phyloP scores from a whole-genome alignment of 2,888 invertebrate genomes.

The Nomada fabriciana region DNA sequence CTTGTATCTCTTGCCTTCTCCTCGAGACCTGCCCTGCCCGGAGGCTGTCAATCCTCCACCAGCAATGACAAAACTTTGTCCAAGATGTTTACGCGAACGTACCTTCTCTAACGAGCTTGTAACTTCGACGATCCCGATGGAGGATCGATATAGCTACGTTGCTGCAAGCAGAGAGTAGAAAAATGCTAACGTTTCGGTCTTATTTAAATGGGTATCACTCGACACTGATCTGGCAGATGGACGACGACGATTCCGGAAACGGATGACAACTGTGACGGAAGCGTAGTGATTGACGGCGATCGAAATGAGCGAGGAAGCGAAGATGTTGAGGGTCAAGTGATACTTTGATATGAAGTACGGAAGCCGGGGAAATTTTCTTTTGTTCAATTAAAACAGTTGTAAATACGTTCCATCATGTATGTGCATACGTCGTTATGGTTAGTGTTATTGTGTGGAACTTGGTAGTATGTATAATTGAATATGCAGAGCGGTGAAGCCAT shows the following conservation, averaged over 20 bases:
- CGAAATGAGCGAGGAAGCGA: not conserved
- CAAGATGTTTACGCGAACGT: constrained; percentile 55
- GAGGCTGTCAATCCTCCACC: constrained; percentile 39
- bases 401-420: too few species aligned
- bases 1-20: constrained; percentile 21
- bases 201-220: not conserved
- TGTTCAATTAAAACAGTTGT: too few species aligned
- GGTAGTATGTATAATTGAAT: too few species aligned
- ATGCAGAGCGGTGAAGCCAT: too few species aligned
- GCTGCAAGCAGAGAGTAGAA: constrained; percentile 61
- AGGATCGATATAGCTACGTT: constrained; percentile 58
- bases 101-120: constrained; percentile 50
- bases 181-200: constrained; percentile 19
- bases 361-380: not conserved
- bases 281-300: not conserved
- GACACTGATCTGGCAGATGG: not conserved
- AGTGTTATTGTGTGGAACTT: too few species aligned
- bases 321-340: not conserved
- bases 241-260: not conserved
- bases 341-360: not conserved
- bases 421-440: too few species aligned
- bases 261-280: not conserved
- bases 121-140: constrained; percentile 59
- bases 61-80: constrained; percentile 30
- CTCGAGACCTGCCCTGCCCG: constrained; percentile 30